These are phyloP conservation scores for Lacanobia wlatinum DNA, from an alignment of 2,888 invertebrate genomes.

Conservation along the genomic window DNA sequence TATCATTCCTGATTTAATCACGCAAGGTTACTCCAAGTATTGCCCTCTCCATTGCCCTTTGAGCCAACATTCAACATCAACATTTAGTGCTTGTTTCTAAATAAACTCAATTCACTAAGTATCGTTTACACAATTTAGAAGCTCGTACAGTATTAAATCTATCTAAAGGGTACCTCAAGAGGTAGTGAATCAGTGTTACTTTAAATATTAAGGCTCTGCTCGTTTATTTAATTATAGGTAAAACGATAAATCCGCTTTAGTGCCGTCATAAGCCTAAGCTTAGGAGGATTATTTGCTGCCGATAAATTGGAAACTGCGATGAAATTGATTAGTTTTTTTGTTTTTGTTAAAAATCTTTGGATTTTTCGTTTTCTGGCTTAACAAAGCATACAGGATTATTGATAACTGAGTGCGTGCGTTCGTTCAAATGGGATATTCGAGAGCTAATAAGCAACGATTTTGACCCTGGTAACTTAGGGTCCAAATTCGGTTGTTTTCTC, in stretches of 20 bases:
- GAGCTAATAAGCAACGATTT: too few relatives aligned
- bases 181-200: constrained; percentile 22
- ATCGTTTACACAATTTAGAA: not conserved
- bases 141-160: not conserved
- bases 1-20: too few relatives aligned
- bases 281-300: constrained; percentile 30
- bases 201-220: constrained; percentile 37
- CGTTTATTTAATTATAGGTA: constrained; percentile 56
- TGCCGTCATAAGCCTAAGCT: constrained; percentile 42
- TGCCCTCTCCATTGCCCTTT: too few relatives aligned
- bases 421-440: too few relatives aligned
- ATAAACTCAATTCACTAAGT: not conserved
- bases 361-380: too few relatives aligned
- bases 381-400: too few relatives aligned
- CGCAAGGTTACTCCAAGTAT: too few relatives aligned
- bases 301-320: constrained; percentile 34
- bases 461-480: too few relatives aligned
- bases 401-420: too few relatives aligned
- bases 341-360: too few relatives aligned
- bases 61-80: too few relatives aligned
- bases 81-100: not conserved
- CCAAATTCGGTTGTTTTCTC: too few relatives aligned
- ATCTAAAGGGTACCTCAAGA: constrained; percentile 2
- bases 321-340: constrained; percentile 21
- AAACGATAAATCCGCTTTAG: constrained; percentile 50